Evolutionary conservation across 2,888 invertebrate species (phyloP).

Genomic region (Sisyra terminalis): DNA sequence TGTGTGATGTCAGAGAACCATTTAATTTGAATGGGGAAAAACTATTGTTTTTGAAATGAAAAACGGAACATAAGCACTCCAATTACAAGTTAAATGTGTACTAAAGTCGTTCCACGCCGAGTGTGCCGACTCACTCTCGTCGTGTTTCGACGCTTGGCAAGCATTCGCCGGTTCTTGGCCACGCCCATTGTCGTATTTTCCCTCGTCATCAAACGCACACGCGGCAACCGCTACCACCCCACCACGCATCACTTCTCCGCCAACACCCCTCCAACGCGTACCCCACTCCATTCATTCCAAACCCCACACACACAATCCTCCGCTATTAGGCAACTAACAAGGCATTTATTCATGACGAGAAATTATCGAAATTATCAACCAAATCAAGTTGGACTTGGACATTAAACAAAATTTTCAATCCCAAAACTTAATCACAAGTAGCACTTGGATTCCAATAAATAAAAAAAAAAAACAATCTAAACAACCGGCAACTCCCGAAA

Average conservation of each 20-base stretch:
- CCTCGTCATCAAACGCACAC: slow-evolving; percentile 14
- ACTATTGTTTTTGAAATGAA: slow-evolving; percentile 20
- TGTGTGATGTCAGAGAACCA: too few relatives aligned
- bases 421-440: background rate
- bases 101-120: slow-evolving; percentile 21
- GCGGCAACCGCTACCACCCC: slow-evolving; percentile 16
- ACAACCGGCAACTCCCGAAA: too few relatives aligned
- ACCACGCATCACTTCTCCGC: slow-evolving; percentile 16
- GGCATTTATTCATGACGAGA: background rate
- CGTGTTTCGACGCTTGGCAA: slow-evolving; percentile 24
- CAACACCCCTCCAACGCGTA: slow-evolving; percentile 11
- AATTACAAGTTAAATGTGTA: slow-evolving; percentile 30
- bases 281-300: background rate
- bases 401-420: background rate
- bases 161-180: slow-evolving; percentile 26
- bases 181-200: slow-evolving; percentile 29
- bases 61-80: slow-evolving; percentile 25
- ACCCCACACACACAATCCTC: too few relatives aligned
- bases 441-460: background rate
- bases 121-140: background rate
- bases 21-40: too few relatives aligned
- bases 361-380: background rate
- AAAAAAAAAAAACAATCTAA: too few relatives aligned
- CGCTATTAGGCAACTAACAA: too few relatives aligned
- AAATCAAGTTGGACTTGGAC: background rate